Evolutionary conservation across 2,113 vertebrate species (phyloP).

Genomic region (Pelmatolapia mariae): DNA sequence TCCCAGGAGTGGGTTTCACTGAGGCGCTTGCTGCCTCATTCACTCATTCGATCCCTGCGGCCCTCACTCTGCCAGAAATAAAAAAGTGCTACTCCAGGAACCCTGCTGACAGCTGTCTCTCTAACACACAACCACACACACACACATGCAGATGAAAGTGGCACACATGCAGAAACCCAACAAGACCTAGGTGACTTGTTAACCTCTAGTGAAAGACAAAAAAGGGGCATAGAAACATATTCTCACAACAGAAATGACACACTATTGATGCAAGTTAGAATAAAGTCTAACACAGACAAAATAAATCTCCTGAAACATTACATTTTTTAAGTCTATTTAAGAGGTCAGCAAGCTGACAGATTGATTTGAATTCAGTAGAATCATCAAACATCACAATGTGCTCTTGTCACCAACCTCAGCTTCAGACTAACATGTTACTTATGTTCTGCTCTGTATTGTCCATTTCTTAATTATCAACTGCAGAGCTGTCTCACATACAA

Average conservation of each 20-base stretch:
- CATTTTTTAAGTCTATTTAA: not conserved
- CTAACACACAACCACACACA: slow-evolving; percentile 16
- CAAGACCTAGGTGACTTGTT: slow-evolving; percentile 76
- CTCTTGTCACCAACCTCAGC: not conserved
- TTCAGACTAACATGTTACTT: not conserved
- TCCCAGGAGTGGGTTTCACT: slow-evolving; percentile 62
- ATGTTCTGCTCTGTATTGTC: not conserved
- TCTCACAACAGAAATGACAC: slow-evolving; percentile 10
- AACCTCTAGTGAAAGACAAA: slow-evolving; percentile 53
- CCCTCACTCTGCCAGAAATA: slow-evolving; percentile 56
- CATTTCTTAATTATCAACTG: not conserved
- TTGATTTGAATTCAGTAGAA: not conserved
- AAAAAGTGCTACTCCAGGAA: slow-evolving; percentile 63
- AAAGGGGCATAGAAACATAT: slow-evolving; percentile 2
- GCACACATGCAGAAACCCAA: slow-evolving; percentile 48
- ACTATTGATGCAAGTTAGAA: not conserved
- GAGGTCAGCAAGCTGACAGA: not conserved
- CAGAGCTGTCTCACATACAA: not conserved
- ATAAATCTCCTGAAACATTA: not conserved
- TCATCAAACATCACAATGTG: not conserved
- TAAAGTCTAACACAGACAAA: not conserved
- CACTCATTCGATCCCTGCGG: slow-evolving; percentile 65
- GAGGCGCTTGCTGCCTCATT: slow-evolving; percentile 58
- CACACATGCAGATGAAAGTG: not conserved
- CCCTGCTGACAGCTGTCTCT: slow-evolving; percentile 67